phyloP scores from a whole-genome alignment of 2,888 invertebrate genomes.

The Iphiclides podalirius region DNA sequence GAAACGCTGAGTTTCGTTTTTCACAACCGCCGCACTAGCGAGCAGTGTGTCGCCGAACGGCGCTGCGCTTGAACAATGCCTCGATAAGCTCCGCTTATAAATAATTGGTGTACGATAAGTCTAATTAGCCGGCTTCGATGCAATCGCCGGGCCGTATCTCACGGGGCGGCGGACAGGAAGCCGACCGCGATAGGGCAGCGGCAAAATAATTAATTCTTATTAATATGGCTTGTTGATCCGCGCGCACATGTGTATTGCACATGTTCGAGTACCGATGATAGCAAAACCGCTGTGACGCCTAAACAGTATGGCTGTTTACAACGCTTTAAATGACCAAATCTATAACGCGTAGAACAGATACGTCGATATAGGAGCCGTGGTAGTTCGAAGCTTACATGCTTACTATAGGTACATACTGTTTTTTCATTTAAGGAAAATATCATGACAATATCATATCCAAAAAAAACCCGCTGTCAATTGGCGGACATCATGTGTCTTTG shows the following conservation, averaged over 20 bases:
- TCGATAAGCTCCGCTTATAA: constrained; percentile 70
- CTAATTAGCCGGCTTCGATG: constrained; percentile 65
- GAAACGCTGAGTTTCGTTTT: too few species aligned
- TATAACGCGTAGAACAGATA: too few species aligned
- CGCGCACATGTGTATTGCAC: constrained; percentile 27
- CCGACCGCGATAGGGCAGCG: constrained; percentile 32
- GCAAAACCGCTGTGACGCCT: not conserved
- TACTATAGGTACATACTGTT: too few species aligned
- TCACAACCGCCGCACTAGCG: constrained; percentile 21
- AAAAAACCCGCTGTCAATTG: too few species aligned
- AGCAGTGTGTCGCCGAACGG: constrained; percentile 39
- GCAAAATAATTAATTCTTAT: constrained; percentile 43
- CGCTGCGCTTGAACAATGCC: constrained; percentile 58
- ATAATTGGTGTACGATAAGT: constrained; percentile 74
- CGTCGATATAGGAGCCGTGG: too few species aligned
- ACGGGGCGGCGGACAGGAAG: constrained; percentile 51
- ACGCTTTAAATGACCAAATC: too few species aligned
- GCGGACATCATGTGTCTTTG: too few species aligned
- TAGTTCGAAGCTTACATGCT: too few species aligned
- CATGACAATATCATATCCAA: too few species aligned
- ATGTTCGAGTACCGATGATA: not conserved
- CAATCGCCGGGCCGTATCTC: constrained; percentile 58
- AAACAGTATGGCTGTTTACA: not conserved
- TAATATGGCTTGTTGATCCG: constrained; percentile 37
- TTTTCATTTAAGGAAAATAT: too few species aligned